Conservation (phyloP, 2,797 vertebrate species). For the Chrysocyon brachyurus region DNA sequence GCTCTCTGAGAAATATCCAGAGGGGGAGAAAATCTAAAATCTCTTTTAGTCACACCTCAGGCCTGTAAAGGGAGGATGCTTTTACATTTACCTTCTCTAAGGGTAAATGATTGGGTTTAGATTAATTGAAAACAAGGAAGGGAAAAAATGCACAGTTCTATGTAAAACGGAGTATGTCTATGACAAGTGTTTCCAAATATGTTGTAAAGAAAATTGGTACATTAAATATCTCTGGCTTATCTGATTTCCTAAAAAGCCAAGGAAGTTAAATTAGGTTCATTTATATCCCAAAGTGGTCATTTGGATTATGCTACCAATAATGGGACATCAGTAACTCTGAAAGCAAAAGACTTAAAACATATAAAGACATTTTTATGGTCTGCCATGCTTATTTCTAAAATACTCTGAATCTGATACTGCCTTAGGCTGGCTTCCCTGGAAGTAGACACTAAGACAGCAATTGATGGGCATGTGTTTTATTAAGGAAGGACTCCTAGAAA, state of each 20-base stretch:
- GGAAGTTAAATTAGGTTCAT: conserved; percentile 46
- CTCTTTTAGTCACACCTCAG: conserved; percentile 27
- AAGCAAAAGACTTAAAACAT: conserved; percentile 28
- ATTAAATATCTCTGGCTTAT: conserved; percentile 26
- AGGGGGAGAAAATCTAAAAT: not conserved
- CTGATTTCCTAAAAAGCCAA: conserved; percentile 61
- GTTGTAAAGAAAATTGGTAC: not conserved
- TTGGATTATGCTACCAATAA: conserved; percentile 42
- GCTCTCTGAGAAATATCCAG: conserved; percentile 8
- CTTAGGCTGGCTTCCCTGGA: not conserved
- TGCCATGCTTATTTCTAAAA: not conserved
- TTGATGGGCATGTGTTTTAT: not conserved
- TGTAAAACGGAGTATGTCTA: conserved; percentile 33
- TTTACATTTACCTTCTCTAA: conserved; percentile 6
- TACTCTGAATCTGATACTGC: not conserved
- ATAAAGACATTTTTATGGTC: not conserved
- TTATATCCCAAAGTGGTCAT: conserved; percentile 61
- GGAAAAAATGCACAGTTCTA: not conserved
- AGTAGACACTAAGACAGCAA: conserved; percentile 12
- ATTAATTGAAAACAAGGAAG: conserved; percentile 37
- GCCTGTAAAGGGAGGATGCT: not conserved
- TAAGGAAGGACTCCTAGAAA: not conserved
- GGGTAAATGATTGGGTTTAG: conserved; percentile 26
- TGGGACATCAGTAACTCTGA: conserved; percentile 35
- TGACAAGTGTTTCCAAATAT: conserved; percentile 51